Conservation (phyloP, 92 coral and sea anemone species). For the Muricea muricata region DNA sequence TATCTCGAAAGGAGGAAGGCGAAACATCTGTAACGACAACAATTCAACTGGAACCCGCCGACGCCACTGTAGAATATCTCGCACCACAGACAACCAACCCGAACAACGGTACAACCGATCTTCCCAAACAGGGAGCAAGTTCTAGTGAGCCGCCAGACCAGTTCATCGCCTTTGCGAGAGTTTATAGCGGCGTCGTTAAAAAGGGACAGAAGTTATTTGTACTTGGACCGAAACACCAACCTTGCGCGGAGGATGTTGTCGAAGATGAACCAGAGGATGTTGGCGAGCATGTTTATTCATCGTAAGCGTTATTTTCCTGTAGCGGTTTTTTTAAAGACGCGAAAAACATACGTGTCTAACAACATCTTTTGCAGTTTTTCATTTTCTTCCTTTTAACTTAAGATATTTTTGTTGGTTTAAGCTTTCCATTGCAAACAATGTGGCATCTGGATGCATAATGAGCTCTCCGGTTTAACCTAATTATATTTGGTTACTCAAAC, state of each 20-base stretch:
- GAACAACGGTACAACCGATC: neutral
- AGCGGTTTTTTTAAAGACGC: too few relatives aligned
- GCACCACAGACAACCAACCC: too few relatives aligned
- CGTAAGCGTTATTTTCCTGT: neutral
- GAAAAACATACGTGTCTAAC: too few relatives aligned
- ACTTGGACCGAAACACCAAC: constrained; percentile 92
- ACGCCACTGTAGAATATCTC: neutral
- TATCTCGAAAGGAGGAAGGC: constrained; percentile 37
- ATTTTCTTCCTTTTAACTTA: too few relatives aligned
- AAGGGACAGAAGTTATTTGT: constrained; percentile 86
- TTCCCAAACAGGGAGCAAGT: neutral
- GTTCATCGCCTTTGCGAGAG: constrained; percentile 92
- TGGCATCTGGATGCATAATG: too few relatives aligned
- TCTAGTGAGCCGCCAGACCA: constrained; percentile 65
- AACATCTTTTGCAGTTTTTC: too few relatives aligned
- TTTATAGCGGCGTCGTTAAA: constrained; percentile 86
- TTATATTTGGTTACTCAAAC: too few relatives aligned
- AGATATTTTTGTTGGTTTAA: too few relatives aligned
- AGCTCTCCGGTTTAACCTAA: too few relatives aligned
- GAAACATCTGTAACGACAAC: constrained; percentile 50
- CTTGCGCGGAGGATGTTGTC: constrained; percentile 49
- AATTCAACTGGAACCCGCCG: constrained; percentile 28
- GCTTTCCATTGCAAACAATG: too few relatives aligned
- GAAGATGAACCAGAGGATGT: neutral
- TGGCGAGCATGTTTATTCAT: neutral